These are phyloP conservation scores for Troides helena DNA, from an alignment of 2,888 invertebrate genomes.

Conservation along the genomic window DNA sequence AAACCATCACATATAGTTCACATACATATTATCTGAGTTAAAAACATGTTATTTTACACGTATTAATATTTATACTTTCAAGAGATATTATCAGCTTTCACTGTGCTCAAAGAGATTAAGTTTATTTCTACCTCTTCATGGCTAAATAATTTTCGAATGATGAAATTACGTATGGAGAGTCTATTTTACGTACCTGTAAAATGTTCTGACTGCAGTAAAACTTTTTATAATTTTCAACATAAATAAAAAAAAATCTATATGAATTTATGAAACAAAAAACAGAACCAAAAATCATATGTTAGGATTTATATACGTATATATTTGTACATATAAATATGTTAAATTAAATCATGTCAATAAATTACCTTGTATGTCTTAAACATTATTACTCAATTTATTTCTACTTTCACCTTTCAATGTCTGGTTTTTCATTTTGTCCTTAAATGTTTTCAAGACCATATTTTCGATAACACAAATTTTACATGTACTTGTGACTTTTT, in stretches of 20 bases:
- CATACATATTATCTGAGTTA: background rate
- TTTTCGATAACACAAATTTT: background rate
- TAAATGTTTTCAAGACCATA: background rate
- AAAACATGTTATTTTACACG: background rate
- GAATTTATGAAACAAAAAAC: too few species aligned
- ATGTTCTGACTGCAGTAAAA: too few species aligned
- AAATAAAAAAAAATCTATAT: too few species aligned
- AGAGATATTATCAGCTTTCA: background rate
- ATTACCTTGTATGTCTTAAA: background rate
- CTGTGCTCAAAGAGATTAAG: background rate
- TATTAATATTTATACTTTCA: background rate
- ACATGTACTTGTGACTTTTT: background rate
- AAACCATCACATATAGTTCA: constrained; percentile 1
- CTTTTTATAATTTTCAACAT: too few species aligned
- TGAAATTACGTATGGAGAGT: too few species aligned
- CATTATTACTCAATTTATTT: background rate
- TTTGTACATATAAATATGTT: background rate
- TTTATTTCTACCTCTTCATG: too few species aligned
- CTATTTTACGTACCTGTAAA: too few species aligned
- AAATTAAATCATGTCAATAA: background rate
- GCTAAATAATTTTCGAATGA: too few species aligned
- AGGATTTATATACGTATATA: too few species aligned
- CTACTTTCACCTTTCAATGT: constrained; percentile 1
- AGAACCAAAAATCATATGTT: too few species aligned
- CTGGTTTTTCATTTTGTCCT: background rate